These are phyloP conservation scores for Pagrus major DNA, from an alignment of 2,113 vertebrate genomes.

Conservation along the genomic window DNA sequence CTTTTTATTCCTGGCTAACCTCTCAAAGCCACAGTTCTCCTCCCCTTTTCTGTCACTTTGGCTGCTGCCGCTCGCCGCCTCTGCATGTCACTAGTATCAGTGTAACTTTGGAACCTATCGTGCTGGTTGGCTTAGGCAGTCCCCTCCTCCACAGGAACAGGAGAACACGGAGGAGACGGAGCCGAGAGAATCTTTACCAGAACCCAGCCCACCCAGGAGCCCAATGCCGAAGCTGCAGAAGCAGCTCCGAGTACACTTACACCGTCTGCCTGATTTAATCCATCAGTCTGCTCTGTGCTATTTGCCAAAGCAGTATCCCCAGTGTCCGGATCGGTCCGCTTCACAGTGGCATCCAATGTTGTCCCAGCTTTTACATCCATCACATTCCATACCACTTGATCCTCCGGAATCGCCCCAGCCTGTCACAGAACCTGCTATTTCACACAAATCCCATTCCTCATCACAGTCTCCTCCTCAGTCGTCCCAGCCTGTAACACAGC, in stretches of 20 bases:
- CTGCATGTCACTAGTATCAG: conserved; percentile 75
- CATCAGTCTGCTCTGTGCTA: conserved; percentile 56
- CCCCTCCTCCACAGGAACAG: conserved; percentile 80
- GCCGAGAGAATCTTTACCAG: conserved; percentile 68
- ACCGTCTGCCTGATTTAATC: conserved; percentile 79
- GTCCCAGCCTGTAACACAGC: conserved; percentile 35
- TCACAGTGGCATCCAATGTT: conserved; percentile 19
- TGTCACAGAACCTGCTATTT: too few relatives aligned
- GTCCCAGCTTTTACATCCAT: conserved; percentile 36
- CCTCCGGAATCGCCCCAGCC: too few relatives aligned
- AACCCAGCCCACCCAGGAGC: conserved; percentile 63
- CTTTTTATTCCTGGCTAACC: conserved; percentile 40
- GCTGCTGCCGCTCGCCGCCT: conserved; percentile 62
- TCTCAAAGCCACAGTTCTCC: conserved; percentile 10
- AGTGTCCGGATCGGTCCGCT: conserved; percentile 35
- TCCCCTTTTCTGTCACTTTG: conserved; percentile 49
- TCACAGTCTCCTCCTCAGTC: conserved; percentile 17
- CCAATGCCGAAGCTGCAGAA: conserved; percentile 67
- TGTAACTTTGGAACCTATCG: conserved; percentile 74
- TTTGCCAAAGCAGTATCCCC: conserved; percentile 27
- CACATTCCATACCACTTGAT: too few relatives aligned
- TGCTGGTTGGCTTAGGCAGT: conserved; percentile 84
- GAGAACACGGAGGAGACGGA: conserved; percentile 64
- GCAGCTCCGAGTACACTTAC: conserved; percentile 75
- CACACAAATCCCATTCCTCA: too few relatives aligned